Conservation (phyloP, 2,113 vertebrate genomes). For the Vimba vimba region DNA sequence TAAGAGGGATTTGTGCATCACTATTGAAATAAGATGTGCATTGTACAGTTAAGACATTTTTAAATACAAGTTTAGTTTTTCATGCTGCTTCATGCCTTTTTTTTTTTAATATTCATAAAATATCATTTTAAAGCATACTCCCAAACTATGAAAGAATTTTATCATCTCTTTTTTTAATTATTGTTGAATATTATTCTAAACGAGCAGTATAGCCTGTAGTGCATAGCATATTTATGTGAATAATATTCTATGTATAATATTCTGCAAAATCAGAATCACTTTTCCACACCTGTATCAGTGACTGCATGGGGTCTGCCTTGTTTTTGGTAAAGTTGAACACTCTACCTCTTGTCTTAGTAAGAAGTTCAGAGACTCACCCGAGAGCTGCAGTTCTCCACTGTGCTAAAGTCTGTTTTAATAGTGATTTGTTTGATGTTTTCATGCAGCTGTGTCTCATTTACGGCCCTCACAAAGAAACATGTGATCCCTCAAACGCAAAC, state of each 20-base stretch:
- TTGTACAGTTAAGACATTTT: no score
- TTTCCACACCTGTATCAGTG: neutral
- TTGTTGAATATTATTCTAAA: neutral
- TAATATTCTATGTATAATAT: neutral
- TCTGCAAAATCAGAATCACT: neutral
- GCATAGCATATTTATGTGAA: neutral
- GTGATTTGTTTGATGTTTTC: conserved; percentile 29
- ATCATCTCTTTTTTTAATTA: neutral
- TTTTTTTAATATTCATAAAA: no score
- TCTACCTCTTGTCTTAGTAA: neutral
- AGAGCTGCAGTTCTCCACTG: neutral
- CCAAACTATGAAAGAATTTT: neutral
- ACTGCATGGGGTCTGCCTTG: neutral
- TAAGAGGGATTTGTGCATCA: neutral
- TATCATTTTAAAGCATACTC: neutral
- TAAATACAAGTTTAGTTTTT: no score
- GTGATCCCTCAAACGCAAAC: conserved; percentile 33
- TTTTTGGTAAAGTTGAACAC: neutral
- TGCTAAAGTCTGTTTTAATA: conserved; percentile 15
- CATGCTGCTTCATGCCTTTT: neutral
- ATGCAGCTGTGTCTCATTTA: conserved; percentile 33
- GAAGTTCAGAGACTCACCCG: neutral
- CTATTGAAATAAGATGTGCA: no score
- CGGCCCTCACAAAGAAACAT: conserved; percentile 6
- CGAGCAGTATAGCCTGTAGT: neutral